Base-by-base conservation (phyloP, 2,888 invertebrate species). In the Petrolisthes manimaculis region DNA sequence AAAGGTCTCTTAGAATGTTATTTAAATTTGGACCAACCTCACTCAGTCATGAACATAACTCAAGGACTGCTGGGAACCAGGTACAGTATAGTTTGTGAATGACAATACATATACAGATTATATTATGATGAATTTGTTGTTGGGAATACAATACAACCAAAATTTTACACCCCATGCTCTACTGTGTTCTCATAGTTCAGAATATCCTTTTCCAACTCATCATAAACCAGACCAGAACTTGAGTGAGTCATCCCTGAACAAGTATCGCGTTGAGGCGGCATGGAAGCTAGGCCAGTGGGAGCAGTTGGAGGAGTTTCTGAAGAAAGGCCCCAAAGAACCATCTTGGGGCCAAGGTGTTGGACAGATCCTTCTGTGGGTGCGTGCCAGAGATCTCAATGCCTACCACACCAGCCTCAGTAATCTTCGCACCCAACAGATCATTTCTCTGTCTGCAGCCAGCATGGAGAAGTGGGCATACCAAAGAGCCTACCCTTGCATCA, bases 271-370 rank as follows among this genome's bases (percentile, higher is more conserved):
- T 0, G 98, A 99, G 93, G 96, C 98, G 0, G 94, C 97, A 56
- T 97, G 98, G 97, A 95, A 97, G 86, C 94, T 99, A 51, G 96
- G 96, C 0, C 95, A 96, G 91, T 98, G 97, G 93, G 96, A 97
- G 51, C 95, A 96, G 91, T 94, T 98, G 9, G 95, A 96, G 21
- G 93, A 95, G 74, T 92, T 96, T 24, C 92, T 95, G 4, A 93
- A 94, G 93, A 56, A 69, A 2, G 51, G 6, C 2, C 84, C 82
- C 14, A 5, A 18, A 37, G 82, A 84, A 37, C 61, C 67, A 91
- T 95, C 95, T 92, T 97, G 97, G 97, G 96, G 96, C 74, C 94
- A 96, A 0, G 94, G 95, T 67, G 95, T 97, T 92, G 97, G 97
- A 6, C 94, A 95, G 86, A 95, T 96, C 0, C 94, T 97, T 4